These are phyloP conservation scores for Spodoptera litura DNA, from an alignment of 1,140 invertebrate genomes.

Conservation along the genomic window DNA sequence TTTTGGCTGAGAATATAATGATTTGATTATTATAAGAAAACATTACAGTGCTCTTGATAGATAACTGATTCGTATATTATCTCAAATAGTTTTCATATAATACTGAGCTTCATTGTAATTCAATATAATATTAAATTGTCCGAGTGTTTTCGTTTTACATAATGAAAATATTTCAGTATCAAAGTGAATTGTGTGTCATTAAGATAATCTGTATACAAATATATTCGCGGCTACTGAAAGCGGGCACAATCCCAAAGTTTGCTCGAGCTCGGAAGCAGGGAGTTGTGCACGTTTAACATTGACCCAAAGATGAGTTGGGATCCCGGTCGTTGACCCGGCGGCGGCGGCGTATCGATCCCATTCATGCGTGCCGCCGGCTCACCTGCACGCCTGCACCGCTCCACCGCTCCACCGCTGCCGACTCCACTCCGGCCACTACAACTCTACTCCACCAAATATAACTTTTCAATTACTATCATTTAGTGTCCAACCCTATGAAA, in stretches of 20 bases:
- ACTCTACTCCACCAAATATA: not conserved
- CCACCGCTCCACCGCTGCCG: not conserved
- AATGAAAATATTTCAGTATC: too few species aligned
- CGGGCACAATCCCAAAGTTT: not conserved
- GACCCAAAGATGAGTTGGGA: slow-evolving; percentile 45
- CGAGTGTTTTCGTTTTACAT: too few species aligned
- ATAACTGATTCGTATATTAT: too few species aligned
- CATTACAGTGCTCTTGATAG: too few species aligned
- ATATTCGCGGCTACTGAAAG: too few species aligned
- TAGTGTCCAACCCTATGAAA: not conserved
- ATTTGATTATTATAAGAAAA: too few species aligned
- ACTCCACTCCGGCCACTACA: not conserved
- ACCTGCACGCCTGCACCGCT: slow-evolving; percentile 11
- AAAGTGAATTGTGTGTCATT: too few species aligned
- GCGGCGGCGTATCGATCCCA: slow-evolving; percentile 65
- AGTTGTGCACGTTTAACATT: slow-evolving; percentile 45
- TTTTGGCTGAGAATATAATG: too few species aligned
- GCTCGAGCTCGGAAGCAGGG: not conserved
- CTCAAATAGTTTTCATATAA: too few species aligned
- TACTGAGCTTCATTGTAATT: too few species aligned
- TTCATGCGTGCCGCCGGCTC: slow-evolving; percentile 58
- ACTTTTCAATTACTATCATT: not conserved
- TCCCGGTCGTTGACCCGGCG: slow-evolving; percentile 60
- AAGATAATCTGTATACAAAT: too few species aligned
- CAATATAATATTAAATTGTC: too few species aligned